phyloP scores from a whole-genome alignment of 2,797 vertebrate genomes.

The Crypturellus tataupa region DNA sequence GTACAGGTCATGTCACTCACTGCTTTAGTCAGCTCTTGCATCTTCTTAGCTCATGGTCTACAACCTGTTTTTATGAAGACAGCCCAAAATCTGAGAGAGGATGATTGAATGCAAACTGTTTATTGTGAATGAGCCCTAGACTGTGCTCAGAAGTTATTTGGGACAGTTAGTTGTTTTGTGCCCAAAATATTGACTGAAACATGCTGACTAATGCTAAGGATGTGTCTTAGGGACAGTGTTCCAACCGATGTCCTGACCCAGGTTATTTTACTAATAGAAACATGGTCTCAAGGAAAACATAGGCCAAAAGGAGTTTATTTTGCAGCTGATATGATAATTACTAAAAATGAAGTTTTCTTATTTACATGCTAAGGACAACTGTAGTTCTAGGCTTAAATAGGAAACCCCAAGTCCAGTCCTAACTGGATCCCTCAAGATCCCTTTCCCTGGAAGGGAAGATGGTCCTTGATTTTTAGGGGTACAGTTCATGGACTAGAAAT shows the following conservation, averaged over 20 bases:
- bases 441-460: not conserved
- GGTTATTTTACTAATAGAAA: not conserved
- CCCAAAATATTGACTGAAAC: not conserved
- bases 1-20: not conserved
- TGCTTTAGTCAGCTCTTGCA: not conserved
- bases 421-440: not conserved
- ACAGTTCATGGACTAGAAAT: not conserved
- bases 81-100: not conserved
- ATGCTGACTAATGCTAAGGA: not conserved
- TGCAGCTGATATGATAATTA: not conserved
- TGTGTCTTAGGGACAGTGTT: not conserved
- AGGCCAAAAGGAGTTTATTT: not conserved
- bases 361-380: rapidly evolving
- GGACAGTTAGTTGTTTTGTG: not conserved
- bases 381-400: not conserved
- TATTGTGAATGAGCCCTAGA: not conserved
- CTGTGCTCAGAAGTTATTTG: not conserved
- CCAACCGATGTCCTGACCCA: not conserved
- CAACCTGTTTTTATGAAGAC: not conserved
- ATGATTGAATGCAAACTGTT: not conserved
- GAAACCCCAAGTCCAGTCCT: not conserved
- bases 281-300: not conserved
- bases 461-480: not conserved
- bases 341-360: not conserved
- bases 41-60: not conserved